Evolutionary conservation across 2,888 invertebrate genomes (phyloP).

Genomic region (Eulithis testata): DNA sequence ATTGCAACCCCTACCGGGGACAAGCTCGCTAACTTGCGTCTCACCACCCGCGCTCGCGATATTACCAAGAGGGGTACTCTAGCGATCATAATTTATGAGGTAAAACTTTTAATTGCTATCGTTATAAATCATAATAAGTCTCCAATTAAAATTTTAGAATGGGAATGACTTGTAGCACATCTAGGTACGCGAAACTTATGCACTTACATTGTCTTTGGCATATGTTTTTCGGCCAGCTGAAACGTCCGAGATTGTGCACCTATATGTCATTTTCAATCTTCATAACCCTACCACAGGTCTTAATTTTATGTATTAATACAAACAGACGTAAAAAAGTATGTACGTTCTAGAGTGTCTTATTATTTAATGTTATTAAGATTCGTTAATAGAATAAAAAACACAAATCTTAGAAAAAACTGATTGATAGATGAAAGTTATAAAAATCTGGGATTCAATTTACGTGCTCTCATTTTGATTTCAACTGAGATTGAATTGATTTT

Average conservation of each 20-base stretch:
- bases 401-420: conserved; percentile 16
- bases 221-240: neutral
- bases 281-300: too few relatives aligned
- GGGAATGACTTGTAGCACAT: conserved; percentile 10
- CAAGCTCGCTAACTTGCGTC: conserved; percentile 51
- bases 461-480: conserved; percentile 24
- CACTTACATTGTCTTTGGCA: neutral
- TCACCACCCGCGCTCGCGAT: conserved; percentile 43
- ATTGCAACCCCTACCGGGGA: conserved; percentile 72
- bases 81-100: conserved; percentile 64
- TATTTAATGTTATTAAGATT: neutral
- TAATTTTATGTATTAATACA: too few relatives aligned
- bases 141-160: conserved; percentile 59
- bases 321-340: too few relatives aligned
- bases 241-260: neutral
- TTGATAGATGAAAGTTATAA: conserved; percentile 17
- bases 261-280: too few relatives aligned
- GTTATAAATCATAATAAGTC: conserved; percentile 61
- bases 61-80: conserved; percentile 53
- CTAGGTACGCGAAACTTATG: neutral
- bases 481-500: conserved; percentile 20
- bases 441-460: conserved; percentile 17
- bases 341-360: too few relatives aligned
- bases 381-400: conserved; percentile 5
- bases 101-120: conserved; percentile 66